Base-by-base conservation (phyloP, 2,888 invertebrate genomes). In the Campoletis raptor region DNA sequence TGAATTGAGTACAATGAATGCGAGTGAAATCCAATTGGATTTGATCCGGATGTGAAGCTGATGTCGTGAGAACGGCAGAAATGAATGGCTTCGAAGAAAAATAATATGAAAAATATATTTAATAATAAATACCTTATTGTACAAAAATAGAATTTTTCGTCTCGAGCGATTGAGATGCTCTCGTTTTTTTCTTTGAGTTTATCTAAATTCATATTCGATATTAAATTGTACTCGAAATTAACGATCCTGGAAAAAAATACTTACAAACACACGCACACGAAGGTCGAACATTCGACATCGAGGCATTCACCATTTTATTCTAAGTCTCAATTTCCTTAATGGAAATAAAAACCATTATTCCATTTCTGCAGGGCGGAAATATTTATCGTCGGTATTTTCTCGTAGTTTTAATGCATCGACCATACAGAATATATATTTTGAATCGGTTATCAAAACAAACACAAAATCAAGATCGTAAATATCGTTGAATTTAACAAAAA, bases 311-410 rank as follows among this genome's bases (percentile, higher is more conserved):
- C n/a, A 40, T n/a, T 52, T 52, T 78, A 24, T 54, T 67, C 37
- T 74, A 73, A 54, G 7, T 45, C 81, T n/a, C 37, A 37, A 77
- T 54, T 64, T 72, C 36, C 70, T n/a, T 21, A 42, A n/a, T 52
- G 54, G 48, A 36, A 78, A 36, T 45, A 73, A 15, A 12, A 48
- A 48, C 7, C 40, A 77, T 73, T 24, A 8, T 64, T 78, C 36
- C 61, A 82, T 70, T 82, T 85, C 82, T 79, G 82, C 85, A 76
- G 85, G 82, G 82, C 85, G 82, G 85, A 85, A 85, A 74, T 74
- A 37, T 24, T 64, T 76, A 54, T 77, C 52, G 73, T 76, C 24
- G 54, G 57, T 40, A 61, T 61, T 82, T 24, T 79, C 69, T 74
- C 79, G 66, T 82, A 85, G 79, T 70, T 85, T 82, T 69, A 79